These are phyloP conservation scores for Enoplolaimus lenunculus DNA, from an alignment of 2,888 invertebrate species.

Conservation along the genomic window DNA sequence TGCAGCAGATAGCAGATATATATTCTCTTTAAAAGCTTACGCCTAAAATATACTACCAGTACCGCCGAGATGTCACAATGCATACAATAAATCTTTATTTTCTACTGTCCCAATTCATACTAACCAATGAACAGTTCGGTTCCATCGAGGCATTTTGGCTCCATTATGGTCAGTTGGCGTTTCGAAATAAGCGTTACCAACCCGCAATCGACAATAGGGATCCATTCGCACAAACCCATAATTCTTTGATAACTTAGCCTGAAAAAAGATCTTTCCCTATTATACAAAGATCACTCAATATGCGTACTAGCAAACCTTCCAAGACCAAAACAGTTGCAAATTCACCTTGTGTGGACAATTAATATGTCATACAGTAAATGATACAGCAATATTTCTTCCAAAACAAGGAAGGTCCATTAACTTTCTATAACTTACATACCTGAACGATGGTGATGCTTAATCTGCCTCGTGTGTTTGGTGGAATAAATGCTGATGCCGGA, in stretches of 20 bases:
- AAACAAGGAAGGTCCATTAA: too few relatives aligned
- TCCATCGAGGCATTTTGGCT: slow-evolving; percentile 86
- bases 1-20: too few relatives aligned
- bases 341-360: too few relatives aligned
- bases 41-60: too few relatives aligned
- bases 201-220: slow-evolving; percentile 76
- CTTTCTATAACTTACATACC: slow-evolving; percentile 10
- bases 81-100: too few relatives aligned
- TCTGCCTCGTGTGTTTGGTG: slow-evolving; percentile 40
- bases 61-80: too few relatives aligned
- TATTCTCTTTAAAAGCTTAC: too few relatives aligned
- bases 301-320: background rate
- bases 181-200: slow-evolving; percentile 86
- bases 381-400: too few relatives aligned
- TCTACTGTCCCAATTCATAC: too few relatives aligned
- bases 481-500: slow-evolving; percentile 29
- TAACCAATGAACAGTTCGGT: slow-evolving; percentile 80
- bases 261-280: slow-evolving; percentile 18
- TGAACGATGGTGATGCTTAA: slow-evolving; percentile 26
- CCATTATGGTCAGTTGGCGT: slow-evolving; percentile 87
- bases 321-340: too few relatives aligned
- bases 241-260: slow-evolving; percentile 78
- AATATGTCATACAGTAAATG: too few relatives aligned
- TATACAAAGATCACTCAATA: background rate
- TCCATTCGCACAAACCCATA: slow-evolving; percentile 91